Evolutionary conservation across 2,888 invertebrate genomes (phyloP).

Genomic region (Diloba caeruleocephala): DNA sequence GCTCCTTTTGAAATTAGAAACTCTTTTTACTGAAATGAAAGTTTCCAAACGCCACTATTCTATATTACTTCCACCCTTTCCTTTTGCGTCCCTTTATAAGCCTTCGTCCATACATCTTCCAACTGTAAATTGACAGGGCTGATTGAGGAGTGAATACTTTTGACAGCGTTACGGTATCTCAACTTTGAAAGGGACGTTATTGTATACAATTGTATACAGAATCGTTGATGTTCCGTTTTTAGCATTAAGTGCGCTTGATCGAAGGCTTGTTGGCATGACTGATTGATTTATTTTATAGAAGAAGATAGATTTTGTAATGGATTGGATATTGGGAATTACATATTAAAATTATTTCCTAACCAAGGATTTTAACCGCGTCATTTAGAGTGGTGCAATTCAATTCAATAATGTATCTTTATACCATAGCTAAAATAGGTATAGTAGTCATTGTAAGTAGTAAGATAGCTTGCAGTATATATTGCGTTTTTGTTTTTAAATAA

Average conservation of each 20-base stretch:
- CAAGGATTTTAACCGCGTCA: conserved; percentile 43
- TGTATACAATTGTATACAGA: conserved; percentile 34
- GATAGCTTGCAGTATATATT: too few relatives aligned
- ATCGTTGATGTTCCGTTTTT: conserved; percentile 54
- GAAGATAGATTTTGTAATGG: conserved; percentile 36
- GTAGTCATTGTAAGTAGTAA: too few relatives aligned
- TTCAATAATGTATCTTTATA: too few relatives aligned
- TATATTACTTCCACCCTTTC: conserved; percentile 43
- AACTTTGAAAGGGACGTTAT: conserved; percentile 44
- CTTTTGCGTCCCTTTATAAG: conserved; percentile 16
- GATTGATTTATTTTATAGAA: conserved; percentile 40
- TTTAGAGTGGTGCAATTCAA: conserved; percentile 13
- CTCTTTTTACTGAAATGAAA: too few relatives aligned
- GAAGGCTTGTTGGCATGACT: conserved; percentile 56
- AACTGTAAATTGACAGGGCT: conserved; percentile 50
- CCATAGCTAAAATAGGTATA: too few relatives aligned
- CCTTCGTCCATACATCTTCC: conserved; percentile 39
- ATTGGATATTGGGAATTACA: conserved; percentile 61
- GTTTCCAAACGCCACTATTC: conserved; percentile 17
- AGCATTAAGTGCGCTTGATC: conserved; percentile 59
- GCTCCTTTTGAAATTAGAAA: too few relatives aligned
- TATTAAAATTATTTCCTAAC: conserved; percentile 43
- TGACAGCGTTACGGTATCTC: conserved; percentile 59
- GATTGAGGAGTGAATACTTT: conserved; percentile 42
- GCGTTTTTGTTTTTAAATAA: too few relatives aligned